A percentile compares a stretch with the other conserved stretches of the same genome.
These are phyloP conservation scores for Hypsibius dujardini DNA, from an alignment of 1,140 invertebrate genomes.

Conservation along the genomic window DNA sequence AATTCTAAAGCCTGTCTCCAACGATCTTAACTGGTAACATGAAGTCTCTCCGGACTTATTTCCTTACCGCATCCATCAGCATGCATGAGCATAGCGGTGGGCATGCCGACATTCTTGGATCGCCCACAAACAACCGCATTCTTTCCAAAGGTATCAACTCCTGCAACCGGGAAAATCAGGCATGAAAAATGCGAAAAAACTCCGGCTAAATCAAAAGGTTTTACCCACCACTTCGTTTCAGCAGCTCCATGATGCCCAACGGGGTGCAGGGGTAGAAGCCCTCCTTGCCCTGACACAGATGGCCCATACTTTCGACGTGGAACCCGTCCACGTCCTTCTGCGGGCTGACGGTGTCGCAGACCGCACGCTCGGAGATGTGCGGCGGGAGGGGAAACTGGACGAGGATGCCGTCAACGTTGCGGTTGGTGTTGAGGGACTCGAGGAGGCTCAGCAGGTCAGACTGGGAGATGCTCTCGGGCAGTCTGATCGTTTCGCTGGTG, in stretches of 20 bases:
- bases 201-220: no score
- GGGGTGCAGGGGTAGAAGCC: conserved; percentile 17
- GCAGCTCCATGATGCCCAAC: conserved; percentile 16
- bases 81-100: conserved; percentile 59
- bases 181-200: no score
- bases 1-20: no score
- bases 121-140: conserved; percentile 70
- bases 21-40: no score
- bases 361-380: conserved; percentile 50
- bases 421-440: conserved; percentile 47
- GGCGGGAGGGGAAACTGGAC: conserved; percentile 64
- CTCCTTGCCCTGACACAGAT: conserved; percentile 18
- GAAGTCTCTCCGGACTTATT: no score
- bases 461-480: conserved; percentile 43
- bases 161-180: conserved; percentile 35
- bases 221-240: not conserved
- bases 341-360: conserved; percentile 58
- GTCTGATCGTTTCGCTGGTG: conserved; percentile 42
- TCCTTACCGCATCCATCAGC: conserved; percentile 46
- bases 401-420: conserved; percentile 56
- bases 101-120: conserved; percentile 73
- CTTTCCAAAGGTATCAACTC: conserved; percentile 56
- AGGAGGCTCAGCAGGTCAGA: conserved; percentile 47
- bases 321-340: conserved; percentile 82
- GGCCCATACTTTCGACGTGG: conserved; percentile 52